These are phyloP conservation scores for Tragelaphus eurycerus DNA, from an alignment of 2,797 vertebrate genomes.

Conservation along the genomic window DNA sequence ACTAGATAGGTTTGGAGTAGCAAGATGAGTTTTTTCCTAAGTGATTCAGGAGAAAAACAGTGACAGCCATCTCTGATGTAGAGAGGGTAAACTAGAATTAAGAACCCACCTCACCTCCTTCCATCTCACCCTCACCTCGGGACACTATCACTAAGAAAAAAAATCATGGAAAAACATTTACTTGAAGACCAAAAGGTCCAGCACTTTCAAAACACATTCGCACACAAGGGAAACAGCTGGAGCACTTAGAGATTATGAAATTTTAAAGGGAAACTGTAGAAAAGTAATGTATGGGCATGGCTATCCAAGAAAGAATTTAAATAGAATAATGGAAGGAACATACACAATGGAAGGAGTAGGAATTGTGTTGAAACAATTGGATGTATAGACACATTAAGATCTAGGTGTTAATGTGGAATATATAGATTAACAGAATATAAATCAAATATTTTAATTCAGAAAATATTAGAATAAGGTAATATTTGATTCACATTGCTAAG, in stretches of 20 bases:
- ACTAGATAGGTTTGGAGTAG: background rate
- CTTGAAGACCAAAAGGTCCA: background rate
- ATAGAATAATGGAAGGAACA: background rate
- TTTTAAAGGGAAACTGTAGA: background rate
- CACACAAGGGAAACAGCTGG: background rate
- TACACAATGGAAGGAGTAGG: background rate
- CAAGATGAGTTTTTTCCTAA: background rate
- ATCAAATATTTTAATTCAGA: background rate
- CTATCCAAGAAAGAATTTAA: background rate
- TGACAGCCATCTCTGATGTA: background rate
- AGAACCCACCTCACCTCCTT: background rate
- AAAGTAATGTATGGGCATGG: background rate
- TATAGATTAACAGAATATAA: background rate
- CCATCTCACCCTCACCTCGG: background rate
- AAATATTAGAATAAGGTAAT: background rate
- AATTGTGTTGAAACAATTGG: background rate
- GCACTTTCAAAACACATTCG: background rate
- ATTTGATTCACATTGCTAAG: background rate
- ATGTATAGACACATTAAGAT: conserved; percentile 28
- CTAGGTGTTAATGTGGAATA: background rate
- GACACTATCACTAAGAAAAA: background rate
- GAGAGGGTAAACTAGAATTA: background rate
- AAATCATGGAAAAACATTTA: background rate
- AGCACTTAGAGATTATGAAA: background rate
- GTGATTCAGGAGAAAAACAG: background rate